Evolutionary conservation across 2,888 invertebrate genomes (phyloP), one percentile per base, ranked within the genome.

Genomic region (Germaria angustata): DNA sequence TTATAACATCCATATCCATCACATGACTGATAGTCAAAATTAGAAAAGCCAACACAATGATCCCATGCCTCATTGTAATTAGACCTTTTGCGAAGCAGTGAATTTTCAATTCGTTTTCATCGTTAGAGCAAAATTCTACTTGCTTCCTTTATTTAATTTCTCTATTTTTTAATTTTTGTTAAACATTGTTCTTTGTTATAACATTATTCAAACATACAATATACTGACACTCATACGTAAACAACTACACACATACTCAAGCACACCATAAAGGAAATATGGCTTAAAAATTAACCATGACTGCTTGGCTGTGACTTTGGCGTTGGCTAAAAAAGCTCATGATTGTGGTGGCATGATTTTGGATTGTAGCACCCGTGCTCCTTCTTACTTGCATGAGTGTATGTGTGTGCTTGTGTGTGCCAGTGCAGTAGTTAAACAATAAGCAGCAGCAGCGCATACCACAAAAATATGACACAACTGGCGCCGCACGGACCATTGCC

Each of bases 401-500:
- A n/a, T n/a, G n/a, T 32, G n/a, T 44, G 5, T 41, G 13, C 3
- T 0, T 44, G 11, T 28, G 6, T 49, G 7, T 53, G 51, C 15
- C 17, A 66, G 53, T 71, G 55, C 69, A 63, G 59, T 24, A 79
- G 68, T 75, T 63, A 66, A 66, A 75, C 75, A 78, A 76, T 39
- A 55, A 49, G 76, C 55, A 75, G 46, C 71, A 77, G 71, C 71
- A 72, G 69, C 80, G 69, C 81, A 81, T 80, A 80, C 81, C 80
- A 79, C 66, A 85, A 81, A 85, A 85, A 85, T 85, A 85, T 85
- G 84, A 85, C 85, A 84, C 84, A 85, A 84, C 84, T 86, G 86
- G 86, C 86, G 86, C 86, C 86, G 85, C 84, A 84, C 84, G 85
- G 84, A 85, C 85, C 85, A 85, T 84, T 84, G 82, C 84, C 84